Conservation (phyloP, 1,140 invertebrate genomes). For the Ladona fulva region DNA sequence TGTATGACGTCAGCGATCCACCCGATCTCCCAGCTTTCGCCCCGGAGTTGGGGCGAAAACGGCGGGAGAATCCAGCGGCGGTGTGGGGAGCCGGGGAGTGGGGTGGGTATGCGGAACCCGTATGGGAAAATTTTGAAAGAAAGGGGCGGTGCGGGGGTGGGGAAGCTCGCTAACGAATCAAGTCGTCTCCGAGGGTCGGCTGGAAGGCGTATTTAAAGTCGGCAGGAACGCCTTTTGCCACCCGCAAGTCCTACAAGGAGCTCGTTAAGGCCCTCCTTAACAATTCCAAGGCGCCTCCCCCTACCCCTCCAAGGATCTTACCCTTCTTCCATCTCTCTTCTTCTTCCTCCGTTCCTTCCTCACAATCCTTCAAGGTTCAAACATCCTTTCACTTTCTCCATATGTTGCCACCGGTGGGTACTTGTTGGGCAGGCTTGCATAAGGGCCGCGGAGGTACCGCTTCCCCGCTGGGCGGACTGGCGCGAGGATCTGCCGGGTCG, state of each 20-base stretch:
- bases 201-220: not conserved
- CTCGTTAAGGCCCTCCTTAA: not conserved
- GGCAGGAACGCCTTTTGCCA: not conserved
- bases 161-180: not conserved
- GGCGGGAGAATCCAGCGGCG: not conserved
- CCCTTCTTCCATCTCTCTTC: not conserved
- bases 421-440: constrained; percentile 12
- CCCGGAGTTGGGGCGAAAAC: not conserved
- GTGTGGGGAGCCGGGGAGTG: not conserved
- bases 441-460: constrained; percentile 12
- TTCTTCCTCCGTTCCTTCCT: not conserved
- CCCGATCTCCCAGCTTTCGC: not conserved
- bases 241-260: not conserved
- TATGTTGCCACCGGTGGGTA: constrained; percentile 23
- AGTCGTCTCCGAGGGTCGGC: not conserved
- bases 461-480: not conserved
- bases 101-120: not conserved
- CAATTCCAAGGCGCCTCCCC: not conserved
- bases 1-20: constrained; percentile 14
- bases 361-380: not conserved
- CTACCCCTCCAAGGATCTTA: not conserved
- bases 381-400: constrained; percentile 20
- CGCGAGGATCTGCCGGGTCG: too few species aligned
- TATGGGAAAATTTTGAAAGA: constrained; percentile 2
- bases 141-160: not conserved